Evolutionary conservation across 2,888 invertebrate genomes (phyloP).

Genomic region (Drosophila macrospina): DNA sequence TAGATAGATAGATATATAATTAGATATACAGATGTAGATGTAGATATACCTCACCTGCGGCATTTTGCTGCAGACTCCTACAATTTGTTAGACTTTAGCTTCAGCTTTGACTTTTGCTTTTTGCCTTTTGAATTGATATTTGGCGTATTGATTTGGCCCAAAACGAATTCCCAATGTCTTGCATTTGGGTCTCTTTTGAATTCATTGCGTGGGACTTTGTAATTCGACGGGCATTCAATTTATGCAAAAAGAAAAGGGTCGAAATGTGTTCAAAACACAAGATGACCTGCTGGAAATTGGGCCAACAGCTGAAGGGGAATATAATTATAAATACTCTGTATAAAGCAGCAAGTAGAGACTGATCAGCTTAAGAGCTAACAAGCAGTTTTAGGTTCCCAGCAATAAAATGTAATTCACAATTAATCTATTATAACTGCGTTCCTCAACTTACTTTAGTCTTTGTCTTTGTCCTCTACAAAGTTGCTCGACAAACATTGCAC

Average conservation of each 20-base stretch:
- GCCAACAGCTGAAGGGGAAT: background rate
- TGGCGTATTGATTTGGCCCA: constrained; percentile 6
- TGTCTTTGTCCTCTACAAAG: background rate
- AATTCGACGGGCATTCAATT: constrained; percentile 23
- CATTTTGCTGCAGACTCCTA: constrained; percentile 52
- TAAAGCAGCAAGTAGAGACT: too few species aligned
- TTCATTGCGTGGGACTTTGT: constrained; percentile 46
- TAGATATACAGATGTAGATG: background rate
- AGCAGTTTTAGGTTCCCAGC: too few species aligned
- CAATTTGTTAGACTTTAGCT: constrained; percentile 55
- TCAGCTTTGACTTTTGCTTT: constrained; percentile 13
- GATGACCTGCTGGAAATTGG: constrained; percentile 15
- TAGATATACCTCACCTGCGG: constrained; percentile 43
- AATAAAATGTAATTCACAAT: too few species aligned
- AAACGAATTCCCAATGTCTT: constrained; percentile 37
- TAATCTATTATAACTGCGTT: too few species aligned
- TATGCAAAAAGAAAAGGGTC: constrained; percentile 26
- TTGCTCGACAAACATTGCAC: background rate
- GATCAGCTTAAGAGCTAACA: too few species aligned
- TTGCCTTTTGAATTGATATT: constrained; percentile 17
- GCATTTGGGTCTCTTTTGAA: constrained; percentile 18
- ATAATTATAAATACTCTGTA: background rate
- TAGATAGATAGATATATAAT: background rate
- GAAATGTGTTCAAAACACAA: constrained; percentile 26
- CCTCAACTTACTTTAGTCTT: background rate